Conservation (phyloP, 2,797 vertebrate species). For the Enteromius trimaculatus region DNA sequence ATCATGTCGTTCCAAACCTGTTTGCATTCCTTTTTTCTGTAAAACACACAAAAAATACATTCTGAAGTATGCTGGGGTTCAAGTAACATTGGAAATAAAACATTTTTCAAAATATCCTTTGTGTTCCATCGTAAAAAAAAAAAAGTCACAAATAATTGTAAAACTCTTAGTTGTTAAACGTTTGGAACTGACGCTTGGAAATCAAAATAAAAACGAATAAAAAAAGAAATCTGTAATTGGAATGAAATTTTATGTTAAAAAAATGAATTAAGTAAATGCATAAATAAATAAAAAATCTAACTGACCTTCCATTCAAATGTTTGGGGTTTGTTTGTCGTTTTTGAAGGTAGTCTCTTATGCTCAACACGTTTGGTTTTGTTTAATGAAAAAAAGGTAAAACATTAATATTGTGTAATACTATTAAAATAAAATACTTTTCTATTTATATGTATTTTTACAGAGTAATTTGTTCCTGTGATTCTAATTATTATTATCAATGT, state of each 20-base stretch:
- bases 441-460: background rate
- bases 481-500: too few species aligned
- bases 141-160: background rate
- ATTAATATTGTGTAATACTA: background rate
- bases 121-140: background rate
- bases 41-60: slow-evolving; percentile 2
- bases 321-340: background rate
- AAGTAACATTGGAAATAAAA: background rate
- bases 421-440: background rate
- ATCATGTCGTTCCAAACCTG: background rate
- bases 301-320: background rate
- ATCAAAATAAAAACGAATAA: background rate
- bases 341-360: background rate
- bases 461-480: background rate
- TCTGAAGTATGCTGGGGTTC: slow-evolving; percentile 2
- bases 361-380: background rate
- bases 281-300: background rate
- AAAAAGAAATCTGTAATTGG: background rate
- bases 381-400: background rate
- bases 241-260: background rate
- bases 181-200: background rate
- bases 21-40: slow-evolving; percentile 15
- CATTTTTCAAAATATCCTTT: background rate
- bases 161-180: background rate
- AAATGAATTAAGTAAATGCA: too few species aligned